A percentile compares a stretch with the other conserved stretches of the same genome.
Evolutionary conservation across 2,797 vertebrate species (phyloP).

Genomic region (Peromyscus melanophrys): DNA sequence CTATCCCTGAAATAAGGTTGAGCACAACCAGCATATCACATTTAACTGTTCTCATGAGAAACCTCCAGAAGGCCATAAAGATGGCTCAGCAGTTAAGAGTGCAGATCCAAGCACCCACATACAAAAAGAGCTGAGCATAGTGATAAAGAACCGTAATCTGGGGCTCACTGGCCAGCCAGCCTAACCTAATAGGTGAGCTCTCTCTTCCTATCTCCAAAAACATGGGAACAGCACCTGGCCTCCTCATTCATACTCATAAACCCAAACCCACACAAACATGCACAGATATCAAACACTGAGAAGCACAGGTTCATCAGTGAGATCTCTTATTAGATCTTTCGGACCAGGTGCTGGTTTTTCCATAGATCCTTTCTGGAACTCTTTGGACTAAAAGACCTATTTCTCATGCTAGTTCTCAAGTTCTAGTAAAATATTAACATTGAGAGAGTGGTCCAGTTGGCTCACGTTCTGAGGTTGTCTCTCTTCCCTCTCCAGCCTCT

Average conservation of each 20-base stretch:
- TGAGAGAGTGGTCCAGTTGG: conserved; percentile 44
- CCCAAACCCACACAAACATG: neutral
- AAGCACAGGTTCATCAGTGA: neutral
- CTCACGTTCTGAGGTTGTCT: conserved; percentile 46
- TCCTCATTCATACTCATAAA: neutral
- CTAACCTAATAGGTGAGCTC: neutral
- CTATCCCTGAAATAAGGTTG: neutral
- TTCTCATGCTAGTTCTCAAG: conserved; percentile 69
- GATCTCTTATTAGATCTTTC: neutral
- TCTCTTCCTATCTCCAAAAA: neutral
- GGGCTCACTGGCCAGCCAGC: neutral
- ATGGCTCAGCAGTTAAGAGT: neutral
- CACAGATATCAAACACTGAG: neutral
- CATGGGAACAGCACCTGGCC: neutral
- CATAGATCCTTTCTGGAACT: neutral
- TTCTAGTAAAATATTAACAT: conserved; percentile 37
- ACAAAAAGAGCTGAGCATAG: neutral
- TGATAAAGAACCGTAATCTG: neutral
- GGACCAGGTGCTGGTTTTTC: neutral
- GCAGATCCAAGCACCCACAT: neutral
- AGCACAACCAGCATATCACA: neutral
- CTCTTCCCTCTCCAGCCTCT: neutral
- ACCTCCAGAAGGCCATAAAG: neutral
- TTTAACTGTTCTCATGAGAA: neutral
- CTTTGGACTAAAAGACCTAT: conserved; percentile 52